Evolutionary conservation across 2,888 invertebrate genomes (phyloP).

Genomic region (Noctua comes): DNA sequence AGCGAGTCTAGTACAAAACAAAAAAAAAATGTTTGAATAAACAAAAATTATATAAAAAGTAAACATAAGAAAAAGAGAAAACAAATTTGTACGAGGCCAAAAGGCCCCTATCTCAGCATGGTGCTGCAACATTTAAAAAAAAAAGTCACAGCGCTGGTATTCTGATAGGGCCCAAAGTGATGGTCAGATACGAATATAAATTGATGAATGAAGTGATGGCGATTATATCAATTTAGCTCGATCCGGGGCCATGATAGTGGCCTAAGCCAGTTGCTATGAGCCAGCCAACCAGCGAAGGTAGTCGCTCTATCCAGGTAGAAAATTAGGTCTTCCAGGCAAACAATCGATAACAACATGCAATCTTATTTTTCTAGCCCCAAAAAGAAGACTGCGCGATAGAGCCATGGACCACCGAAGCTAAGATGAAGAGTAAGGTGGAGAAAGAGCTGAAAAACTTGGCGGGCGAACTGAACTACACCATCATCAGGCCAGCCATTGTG

Average conservation of each 20-base stretch:
- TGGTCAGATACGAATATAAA: no score
- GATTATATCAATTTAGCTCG: not conserved
- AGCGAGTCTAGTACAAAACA: no score
- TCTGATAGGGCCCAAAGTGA: no score
- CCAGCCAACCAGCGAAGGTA: not conserved
- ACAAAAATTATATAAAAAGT: no score
- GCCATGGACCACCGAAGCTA: conserved; percentile 96
- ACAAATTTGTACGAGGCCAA: no score
- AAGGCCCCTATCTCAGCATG: no score
- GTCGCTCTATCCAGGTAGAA: not conserved
- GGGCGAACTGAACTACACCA: conserved; percentile 93
- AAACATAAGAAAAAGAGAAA: no score
- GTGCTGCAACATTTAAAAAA: no score
- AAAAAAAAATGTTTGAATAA: no score
- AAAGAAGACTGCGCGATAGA: conserved; percentile 94
- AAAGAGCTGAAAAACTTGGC: conserved; percentile 92
- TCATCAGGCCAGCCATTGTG: conserved; percentile 95
- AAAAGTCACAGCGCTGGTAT: no score
- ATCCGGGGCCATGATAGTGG: not conserved
- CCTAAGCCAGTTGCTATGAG: not conserved
- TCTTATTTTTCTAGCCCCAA: conserved; percentile 88
- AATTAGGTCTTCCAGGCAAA: not conserved
- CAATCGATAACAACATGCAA: not conserved
- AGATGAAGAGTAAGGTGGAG: conserved; percentile 96
- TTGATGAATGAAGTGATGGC: no score